Evolutionary conservation across 1,140 invertebrate species (phyloP), one percentile per base, ranked within the genome.

Genomic region (Ctenoplectra terminalis): DNA sequence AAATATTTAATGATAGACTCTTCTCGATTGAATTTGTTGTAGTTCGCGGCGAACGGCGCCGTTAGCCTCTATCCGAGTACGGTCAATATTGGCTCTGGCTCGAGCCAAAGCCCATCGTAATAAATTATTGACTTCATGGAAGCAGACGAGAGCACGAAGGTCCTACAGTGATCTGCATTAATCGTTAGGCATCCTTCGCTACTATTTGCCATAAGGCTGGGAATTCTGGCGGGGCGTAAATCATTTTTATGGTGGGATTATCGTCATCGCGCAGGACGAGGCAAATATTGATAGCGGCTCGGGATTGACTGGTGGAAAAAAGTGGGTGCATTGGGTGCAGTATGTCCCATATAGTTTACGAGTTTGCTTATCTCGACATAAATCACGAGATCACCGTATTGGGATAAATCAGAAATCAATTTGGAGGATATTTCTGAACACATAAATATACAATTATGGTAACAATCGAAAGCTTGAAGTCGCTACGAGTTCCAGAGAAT

Each of bases 11-110:
- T 31, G 8, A 58, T 11, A 26, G 40, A 40, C 23, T 63, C 15
- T 11, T 52, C 2, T 46, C 54, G 54, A 74, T 81, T 43, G 63
- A 87, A 87, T 87, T 87, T 71, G 52, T 58, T 76, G 40, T 72
- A 74, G 34, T 76, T 26, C 67, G 54, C 60, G 70, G 34, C 40
- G 73, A 81, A 77, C 75, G 82, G 48, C 69, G 75, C 70, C 71
- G 46, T 71, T n/a, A n/a, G 31, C 54, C 66, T 60, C 75, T 63
- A 76, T 75, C 37, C 29, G 15, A 43, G 70, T 31, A 58, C 64
- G 77, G 83, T 88, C 86, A 86, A 88, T 88, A 88, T 88, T 86
- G 85, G 83, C 86, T 78, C 66, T 48, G 69, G 69, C 73, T 73
- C 58, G 80, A 71, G 77, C 74, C 83, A 82, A 70, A 85, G 81